phyloP scores from a whole-genome alignment of 1,140 invertebrate species.

The Phortica variegata region DNA sequence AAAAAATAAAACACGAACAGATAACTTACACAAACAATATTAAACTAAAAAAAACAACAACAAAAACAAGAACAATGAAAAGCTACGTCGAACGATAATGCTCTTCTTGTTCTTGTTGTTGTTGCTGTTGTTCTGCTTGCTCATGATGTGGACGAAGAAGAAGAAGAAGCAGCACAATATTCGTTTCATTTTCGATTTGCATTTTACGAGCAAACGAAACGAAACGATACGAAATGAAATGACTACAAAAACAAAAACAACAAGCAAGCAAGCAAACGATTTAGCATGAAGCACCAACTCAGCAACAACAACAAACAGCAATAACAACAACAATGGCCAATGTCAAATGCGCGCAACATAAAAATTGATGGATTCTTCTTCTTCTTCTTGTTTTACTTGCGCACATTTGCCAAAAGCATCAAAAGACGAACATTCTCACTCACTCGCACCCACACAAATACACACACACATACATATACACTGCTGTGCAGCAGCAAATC shows the following conservation, averaged over 20 bases:
- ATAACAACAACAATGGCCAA: slow-evolving; percentile 18
- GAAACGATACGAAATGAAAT: not conserved
- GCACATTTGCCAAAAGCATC: too few relatives aligned
- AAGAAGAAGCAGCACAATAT: too few relatives aligned
- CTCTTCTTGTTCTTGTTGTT: too few relatives aligned
- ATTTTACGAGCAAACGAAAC: slow-evolving; percentile 38
- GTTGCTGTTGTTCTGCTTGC: too few relatives aligned
- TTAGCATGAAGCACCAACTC: too few relatives aligned
- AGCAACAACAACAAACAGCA: not conserved
- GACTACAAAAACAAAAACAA: slow-evolving; percentile 40
- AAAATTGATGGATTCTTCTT: slow-evolving; percentile 56
- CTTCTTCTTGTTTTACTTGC: too few relatives aligned
- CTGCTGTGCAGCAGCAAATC: not conserved
- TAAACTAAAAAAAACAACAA: slow-evolving; percentile 2
- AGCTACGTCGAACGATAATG: not conserved
- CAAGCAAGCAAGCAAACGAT: too few relatives aligned
- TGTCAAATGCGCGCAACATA: slow-evolving; percentile 47
- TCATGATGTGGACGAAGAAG: too few relatives aligned
- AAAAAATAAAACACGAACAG: slow-evolving; percentile 10
- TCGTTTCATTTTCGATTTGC: slow-evolving; percentile 48
- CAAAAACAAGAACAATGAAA: not conserved
- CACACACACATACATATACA: not conserved
- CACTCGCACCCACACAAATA: too few relatives aligned
- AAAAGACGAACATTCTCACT: too few relatives aligned
- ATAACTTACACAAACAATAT: slow-evolving; percentile 17